Base-by-base conservation (phyloP, 2,888 invertebrate genomes). In the Azorinus chamasolen region DNA sequence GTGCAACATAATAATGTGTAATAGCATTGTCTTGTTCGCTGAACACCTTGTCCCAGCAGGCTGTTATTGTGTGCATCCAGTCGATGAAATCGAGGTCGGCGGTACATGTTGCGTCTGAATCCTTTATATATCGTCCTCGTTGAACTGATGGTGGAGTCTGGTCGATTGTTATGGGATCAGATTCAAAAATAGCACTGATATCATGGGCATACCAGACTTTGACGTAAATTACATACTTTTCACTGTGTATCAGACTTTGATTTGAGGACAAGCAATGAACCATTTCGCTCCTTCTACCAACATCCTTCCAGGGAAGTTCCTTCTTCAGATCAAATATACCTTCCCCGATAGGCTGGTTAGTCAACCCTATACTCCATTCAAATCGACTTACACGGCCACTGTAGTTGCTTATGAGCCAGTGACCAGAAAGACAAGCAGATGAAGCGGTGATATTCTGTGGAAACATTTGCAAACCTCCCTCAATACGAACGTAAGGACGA, bases 31-130 rank as follows among this genome's bases (percentile, higher is more conserved):
- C 70, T 45, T 24, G 14, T 39, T 86, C 85, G 20, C 43, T 32
- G 48, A 85, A 85, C 14, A 86, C 82, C 4, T 64, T 62, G 1
- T 61, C 37, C 86, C 86, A 86, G 37, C 84, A 83, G 18, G 77
- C 74, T 12, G 72, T 69, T 1, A 84, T 46, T 20, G 65, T 53
- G 22, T 71, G 58, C 10, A 63, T 69, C 48, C 64, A 59, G n/a
- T 63, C 83, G 16, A 80, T 63, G 61, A 69, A 77, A 20, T 87
- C 86, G 12, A 68, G 32, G 64, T 87, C 86, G 1, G 37, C 6
- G 5, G 18, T 22, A 61, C 86, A 86, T 2, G 57, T 24, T 1
- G 4, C 25, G 24, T 73, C 68, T 0, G 80, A 73, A 37, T 86
- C 86, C 14, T 45, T 64, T 8, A 85, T 71, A 27, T 65, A 61